Conservation (phyloP, 2,797 vertebrate genomes). For the Fistularia tabacaria region DNA sequence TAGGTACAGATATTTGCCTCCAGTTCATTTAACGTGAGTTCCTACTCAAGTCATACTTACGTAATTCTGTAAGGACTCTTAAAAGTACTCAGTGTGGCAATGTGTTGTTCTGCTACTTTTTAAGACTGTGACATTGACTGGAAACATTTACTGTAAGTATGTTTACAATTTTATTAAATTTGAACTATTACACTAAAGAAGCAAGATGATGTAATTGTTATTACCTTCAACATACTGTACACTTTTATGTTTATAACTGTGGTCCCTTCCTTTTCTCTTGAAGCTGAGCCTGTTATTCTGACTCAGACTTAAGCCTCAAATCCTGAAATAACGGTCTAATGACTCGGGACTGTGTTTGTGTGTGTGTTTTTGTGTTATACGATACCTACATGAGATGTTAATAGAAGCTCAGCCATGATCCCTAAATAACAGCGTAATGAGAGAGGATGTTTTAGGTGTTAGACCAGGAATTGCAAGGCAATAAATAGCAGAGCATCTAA, state of each 20-base stretch:
- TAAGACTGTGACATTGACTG: constrained; percentile 3
- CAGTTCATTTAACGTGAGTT: too few relatives aligned
- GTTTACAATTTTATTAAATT: neutral
- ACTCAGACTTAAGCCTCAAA: constrained; percentile 56
- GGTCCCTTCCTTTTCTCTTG: constrained; percentile 30
- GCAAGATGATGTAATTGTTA: constrained; percentile 22
- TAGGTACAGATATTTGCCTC: too few relatives aligned
- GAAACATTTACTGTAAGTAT: too few relatives aligned
- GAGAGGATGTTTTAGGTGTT: constrained; percentile 68
- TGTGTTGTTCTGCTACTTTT: too few relatives aligned
- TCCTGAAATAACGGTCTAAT: constrained; percentile 66
- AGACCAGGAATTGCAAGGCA: constrained; percentile 44
- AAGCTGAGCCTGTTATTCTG: constrained; percentile 53
- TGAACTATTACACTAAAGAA: constrained; percentile 6
- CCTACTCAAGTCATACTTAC: too few relatives aligned
- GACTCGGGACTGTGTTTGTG: constrained; percentile 34
- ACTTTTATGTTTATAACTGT: constrained; percentile 26
- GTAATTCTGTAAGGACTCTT: too few relatives aligned
- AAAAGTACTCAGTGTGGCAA: too few relatives aligned
- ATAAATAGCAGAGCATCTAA: constrained; percentile 55
- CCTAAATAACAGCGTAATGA: constrained; percentile 53
- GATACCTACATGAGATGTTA: constrained; percentile 49
- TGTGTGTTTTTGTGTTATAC: constrained; percentile 35
- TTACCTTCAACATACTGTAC: constrained; percentile 18
- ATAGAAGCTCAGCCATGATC: constrained; percentile 50